Percentiles rank a stretch among this genome's conserved stretches.
phyloP scores from a whole-genome alignment of 2,113 vertebrate genomes.

The Chamaetylas fuelleborni region DNA sequence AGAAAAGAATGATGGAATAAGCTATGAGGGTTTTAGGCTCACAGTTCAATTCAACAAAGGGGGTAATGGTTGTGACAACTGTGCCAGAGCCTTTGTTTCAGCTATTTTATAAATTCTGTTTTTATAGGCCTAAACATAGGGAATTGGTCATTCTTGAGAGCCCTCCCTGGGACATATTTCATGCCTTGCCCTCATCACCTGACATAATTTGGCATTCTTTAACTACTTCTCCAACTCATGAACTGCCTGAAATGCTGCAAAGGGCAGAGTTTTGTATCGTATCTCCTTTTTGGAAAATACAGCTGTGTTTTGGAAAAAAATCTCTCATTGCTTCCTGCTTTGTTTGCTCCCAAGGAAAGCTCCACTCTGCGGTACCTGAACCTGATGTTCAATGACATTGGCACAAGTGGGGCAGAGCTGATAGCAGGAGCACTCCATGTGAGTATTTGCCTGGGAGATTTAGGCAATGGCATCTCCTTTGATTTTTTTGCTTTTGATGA shows the following conservation, averaged over 20 bases:
- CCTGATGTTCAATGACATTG: conserved; percentile 87
- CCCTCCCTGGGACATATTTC: neutral
- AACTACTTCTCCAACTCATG: neutral
- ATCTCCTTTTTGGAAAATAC: neutral
- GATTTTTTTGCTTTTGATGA: neutral
- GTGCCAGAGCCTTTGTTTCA: neutral
- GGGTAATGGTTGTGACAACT: neutral
- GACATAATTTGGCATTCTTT: neutral
- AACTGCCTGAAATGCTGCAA: neutral
- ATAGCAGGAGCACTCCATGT: conserved; percentile 83
- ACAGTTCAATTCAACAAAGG: neutral
- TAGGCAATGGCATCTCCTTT: neutral
- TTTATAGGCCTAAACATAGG: neutral
- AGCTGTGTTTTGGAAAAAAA: neutral
- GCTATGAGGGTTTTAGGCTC: neutral
- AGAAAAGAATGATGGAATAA: neutral
- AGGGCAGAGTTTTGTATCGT: neutral
- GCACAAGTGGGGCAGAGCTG: conserved; percentile 76
- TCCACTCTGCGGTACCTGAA: conserved; percentile 77
- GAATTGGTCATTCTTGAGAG: neutral
- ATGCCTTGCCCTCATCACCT: neutral
- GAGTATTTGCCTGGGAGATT: conserved; percentile 50
- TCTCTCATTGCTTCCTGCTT: neutral
- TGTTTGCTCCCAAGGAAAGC: conserved; percentile 67
- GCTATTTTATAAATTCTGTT: neutral